A percentile compares a stretch with the other conserved stretches of the same genome.
Evolutionary conservation across 2,113 vertebrate species (phyloP).

Genomic region (Notechis scutatus): DNA sequence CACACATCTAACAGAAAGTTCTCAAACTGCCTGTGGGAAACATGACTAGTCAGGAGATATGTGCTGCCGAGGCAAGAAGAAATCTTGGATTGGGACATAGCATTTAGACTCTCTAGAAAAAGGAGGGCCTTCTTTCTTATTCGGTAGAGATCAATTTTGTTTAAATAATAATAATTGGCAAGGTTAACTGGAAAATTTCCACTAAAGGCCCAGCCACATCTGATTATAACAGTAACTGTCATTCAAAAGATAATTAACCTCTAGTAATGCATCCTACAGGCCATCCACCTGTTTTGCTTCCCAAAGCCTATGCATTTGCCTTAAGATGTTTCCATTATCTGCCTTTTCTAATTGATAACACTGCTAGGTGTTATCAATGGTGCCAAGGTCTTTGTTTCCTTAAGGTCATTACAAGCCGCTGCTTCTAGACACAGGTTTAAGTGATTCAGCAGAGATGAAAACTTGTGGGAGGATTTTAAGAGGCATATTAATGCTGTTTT

Average conservation of each 20-base stretch:
- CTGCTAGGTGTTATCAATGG: constrained; percentile 3
- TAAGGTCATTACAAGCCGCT: background rate
- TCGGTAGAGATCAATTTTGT: background rate
- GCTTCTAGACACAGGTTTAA: background rate
- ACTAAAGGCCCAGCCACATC: background rate
- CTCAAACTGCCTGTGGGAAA: background rate
- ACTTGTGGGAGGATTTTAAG: background rate
- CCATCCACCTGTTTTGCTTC: background rate
- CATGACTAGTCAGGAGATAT: background rate
- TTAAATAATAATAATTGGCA: background rate
- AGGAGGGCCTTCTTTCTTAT: background rate
- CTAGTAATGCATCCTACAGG: constrained; percentile 2
- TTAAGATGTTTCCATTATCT: background rate
- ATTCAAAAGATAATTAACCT: background rate
- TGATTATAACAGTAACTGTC: constrained; percentile 20
- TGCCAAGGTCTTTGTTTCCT: background rate
- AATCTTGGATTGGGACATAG: background rate
- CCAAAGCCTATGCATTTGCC: background rate
- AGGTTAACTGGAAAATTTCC: background rate
- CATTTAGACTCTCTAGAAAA: background rate
- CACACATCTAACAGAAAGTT: background rate
- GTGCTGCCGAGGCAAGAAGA: background rate
- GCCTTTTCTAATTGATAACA: background rate
- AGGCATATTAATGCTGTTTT: constrained; percentile 18
- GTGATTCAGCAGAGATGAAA: constrained; percentile 25